These are phyloP conservation scores for Hirtodrosophila alboralis DNA, from an alignment of 2,888 invertebrate genomes.

Conservation along the genomic window DNA sequence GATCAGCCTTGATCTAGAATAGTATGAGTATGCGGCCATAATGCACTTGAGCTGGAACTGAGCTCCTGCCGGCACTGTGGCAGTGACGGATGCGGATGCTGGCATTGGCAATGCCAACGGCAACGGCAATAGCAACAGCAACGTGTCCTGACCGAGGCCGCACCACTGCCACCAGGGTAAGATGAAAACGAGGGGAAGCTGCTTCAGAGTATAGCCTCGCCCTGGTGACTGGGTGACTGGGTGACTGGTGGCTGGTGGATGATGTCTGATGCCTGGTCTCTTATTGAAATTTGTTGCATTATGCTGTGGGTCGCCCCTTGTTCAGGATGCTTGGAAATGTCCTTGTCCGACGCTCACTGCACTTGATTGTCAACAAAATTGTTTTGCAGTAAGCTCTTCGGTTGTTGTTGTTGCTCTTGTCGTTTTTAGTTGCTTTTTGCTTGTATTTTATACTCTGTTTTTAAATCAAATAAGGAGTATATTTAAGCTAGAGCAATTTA, in stretches of 20 bases:
- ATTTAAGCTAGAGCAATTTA: too few species aligned
- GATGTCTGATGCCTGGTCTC: conserved; percentile 32
- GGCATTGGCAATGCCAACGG: conserved; percentile 36
- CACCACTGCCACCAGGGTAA: conserved; percentile 47
- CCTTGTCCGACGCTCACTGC: conserved; percentile 66
- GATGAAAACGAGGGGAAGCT: conserved; percentile 21
- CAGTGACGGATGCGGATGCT: conserved; percentile 57
- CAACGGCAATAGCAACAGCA: conserved; percentile 18
- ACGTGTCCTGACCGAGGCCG: conserved; percentile 66
- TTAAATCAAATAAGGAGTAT: too few species aligned
- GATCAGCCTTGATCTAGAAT: conserved; percentile 58
- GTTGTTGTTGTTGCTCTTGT: conserved; percentile 19
- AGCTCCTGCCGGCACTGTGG: conserved; percentile 46
- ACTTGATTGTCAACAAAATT: conserved; percentile 78
- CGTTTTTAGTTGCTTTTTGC: conserved; percentile 19
- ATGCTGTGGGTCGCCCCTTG: conserved; percentile 45
- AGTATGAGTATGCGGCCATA: conserved; percentile 27
- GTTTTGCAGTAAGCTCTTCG: conserved; percentile 57
- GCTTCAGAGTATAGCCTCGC: background rate
- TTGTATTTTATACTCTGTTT: too few species aligned
- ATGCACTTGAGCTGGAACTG: conserved; percentile 47
- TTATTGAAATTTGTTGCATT: conserved; percentile 79
- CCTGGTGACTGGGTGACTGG: conserved; percentile 16
- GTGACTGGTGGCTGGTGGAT: conserved; percentile 26
- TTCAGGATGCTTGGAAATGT: conserved; percentile 54